These are phyloP conservation scores for Cordilura impudica DNA, from an alignment of 2,888 invertebrate genomes.

Conservation along the genomic window DNA sequence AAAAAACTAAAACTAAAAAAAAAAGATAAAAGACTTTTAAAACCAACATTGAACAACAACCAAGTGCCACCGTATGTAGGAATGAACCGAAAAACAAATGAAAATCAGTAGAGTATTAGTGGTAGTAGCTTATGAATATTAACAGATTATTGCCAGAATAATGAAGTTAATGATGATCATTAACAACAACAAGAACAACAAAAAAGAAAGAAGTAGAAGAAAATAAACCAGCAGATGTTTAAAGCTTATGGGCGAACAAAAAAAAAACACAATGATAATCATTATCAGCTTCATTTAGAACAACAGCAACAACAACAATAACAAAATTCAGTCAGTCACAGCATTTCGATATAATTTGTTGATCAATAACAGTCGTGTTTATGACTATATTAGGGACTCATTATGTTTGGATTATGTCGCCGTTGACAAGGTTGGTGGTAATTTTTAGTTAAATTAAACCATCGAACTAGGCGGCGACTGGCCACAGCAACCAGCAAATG, in stretches of 20 bases:
- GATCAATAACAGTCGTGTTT: conserved; percentile 75
- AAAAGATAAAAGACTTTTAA: background rate
- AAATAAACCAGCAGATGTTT: conserved; percentile 37
- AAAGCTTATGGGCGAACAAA: background rate
- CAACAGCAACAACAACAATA: background rate
- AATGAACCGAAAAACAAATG: conserved; percentile 50
- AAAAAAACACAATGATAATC: background rate
- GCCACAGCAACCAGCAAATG: background rate
- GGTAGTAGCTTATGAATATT: conserved; percentile 47
- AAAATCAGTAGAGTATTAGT: background rate
- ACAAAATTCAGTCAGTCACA: background rate
- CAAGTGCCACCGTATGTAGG: conserved; percentile 60
- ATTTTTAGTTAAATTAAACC: background rate
- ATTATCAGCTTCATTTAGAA: conserved; percentile 1
- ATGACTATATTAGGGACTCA: conserved; percentile 75
- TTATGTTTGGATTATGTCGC: conserved; percentile 63
- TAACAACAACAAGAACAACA: conserved; percentile 33
- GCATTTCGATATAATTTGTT: conserved; percentile 72
- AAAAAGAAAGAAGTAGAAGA: background rate
- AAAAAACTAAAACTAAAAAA: background rate
- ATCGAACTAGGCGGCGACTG: background rate
- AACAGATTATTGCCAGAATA: conserved; percentile 50
- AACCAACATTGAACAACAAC: conserved; percentile 41
- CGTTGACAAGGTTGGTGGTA: conserved; percentile 57
- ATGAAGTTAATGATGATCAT: conserved; percentile 21